Evolutionary conservation across 1,140 invertebrate species (phyloP).

Genomic region (Trinorchestia longiramus): DNA sequence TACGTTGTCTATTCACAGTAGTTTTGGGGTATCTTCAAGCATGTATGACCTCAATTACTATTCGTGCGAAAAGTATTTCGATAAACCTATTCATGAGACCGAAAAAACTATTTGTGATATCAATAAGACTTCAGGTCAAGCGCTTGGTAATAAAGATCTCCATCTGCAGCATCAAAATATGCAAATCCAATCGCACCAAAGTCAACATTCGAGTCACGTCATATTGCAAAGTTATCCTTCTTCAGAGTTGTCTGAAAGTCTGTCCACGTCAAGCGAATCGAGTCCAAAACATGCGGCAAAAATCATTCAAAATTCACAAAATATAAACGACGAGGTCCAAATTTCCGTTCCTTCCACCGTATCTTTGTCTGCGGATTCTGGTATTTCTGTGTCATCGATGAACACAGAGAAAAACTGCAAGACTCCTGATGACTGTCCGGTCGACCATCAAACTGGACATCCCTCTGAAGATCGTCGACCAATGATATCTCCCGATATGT

Average conservation of each 20-base stretch:
- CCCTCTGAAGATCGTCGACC: background rate
- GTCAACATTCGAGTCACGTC: background rate
- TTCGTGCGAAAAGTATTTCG: slow-evolving; percentile 24
- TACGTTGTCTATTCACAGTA: background rate
- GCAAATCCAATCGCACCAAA: background rate
- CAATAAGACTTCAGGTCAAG: background rate
- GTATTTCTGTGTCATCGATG: background rate
- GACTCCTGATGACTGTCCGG: background rate
- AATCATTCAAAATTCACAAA: slow-evolving; percentile 54
- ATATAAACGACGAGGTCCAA: background rate
- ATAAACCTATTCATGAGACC: background rate
- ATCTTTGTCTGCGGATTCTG: background rate
- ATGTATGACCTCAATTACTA: slow-evolving; percentile 18
- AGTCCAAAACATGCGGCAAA: slow-evolving; percentile 63
- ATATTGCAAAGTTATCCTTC: background rate
- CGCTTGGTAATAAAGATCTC: background rate
- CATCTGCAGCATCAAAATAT: background rate
- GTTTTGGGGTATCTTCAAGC: background rate
- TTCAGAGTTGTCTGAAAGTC: slow-evolving; percentile 16
- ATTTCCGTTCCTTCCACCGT: background rate
- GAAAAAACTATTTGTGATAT: slow-evolving; percentile 10
- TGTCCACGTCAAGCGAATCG: slow-evolving; percentile 58
- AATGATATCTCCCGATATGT: background rate
- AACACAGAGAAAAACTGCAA: background rate
- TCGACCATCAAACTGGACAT: too few species aligned